Conservation (phyloP, 1,140 invertebrate species). For the Bombus breviceps region DNA sequence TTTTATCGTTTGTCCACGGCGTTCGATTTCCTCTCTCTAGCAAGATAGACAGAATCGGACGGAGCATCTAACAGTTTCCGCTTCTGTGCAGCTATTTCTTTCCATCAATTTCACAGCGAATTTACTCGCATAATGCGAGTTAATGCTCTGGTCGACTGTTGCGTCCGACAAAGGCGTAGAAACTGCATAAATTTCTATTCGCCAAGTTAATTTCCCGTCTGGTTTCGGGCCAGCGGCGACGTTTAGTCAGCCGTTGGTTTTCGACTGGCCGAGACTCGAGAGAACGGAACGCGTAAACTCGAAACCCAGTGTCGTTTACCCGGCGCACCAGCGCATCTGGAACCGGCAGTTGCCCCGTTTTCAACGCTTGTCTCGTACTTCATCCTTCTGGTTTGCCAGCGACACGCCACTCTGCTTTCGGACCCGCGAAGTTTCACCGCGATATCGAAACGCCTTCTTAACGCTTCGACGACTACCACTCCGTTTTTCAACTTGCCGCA, state of each 20-base stretch:
- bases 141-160: background rate
- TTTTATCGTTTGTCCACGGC: background rate
- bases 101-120: background rate
- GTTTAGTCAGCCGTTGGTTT: background rate
- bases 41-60: background rate
- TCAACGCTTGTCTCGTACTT: constrained; percentile 35
- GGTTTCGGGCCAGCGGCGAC: background rate
- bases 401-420: constrained; percentile 31
- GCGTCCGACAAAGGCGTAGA: background rate
- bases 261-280: background rate
- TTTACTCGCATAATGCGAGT: background rate
- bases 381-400: constrained; percentile 11
- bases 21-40: background rate
- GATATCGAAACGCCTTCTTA: constrained; percentile 39
- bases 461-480: constrained; percentile 27
- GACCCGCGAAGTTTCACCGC: constrained; percentile 13
- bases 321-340: background rate
- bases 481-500: too few relatives aligned
- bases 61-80: background rate
- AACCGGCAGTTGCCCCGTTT: constrained; percentile 27
- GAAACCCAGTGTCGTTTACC: constrained; percentile 25
- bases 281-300: background rate
- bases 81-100: background rate
- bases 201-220: constrained; percentile 22
- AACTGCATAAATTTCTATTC: constrained; percentile 22